Base-by-base conservation (phyloP, 2,888 invertebrate species). In the Anthrax anthrax region DNA sequence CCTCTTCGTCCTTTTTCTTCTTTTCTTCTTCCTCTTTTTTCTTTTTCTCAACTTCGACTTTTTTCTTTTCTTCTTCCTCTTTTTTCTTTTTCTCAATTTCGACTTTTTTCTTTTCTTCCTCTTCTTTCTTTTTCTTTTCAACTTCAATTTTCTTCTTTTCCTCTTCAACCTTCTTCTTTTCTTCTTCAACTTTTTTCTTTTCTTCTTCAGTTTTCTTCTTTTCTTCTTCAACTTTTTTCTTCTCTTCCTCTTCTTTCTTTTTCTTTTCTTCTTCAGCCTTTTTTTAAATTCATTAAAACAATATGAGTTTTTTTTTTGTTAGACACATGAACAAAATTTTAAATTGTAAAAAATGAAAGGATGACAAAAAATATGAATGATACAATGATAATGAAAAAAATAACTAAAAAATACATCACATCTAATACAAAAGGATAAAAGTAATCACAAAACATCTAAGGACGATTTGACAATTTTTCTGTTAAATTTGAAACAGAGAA, bases 81-180 rank as follows among this genome's bases (percentile, higher is more conserved):
- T 60, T 56, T 18, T 52, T 46, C 38, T 59, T 54, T 47, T 52
- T 48, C 29, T 55, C 51, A 44, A 46, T 40, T 42, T 55, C 54
- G 17, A 51, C 47, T 43, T 56, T 54, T 42, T 56, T 55, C 38
- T 56, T 54, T 46, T 53, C 54, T 51, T 54, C 37, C 54, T 51
- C 50, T 49, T 58, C 39, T 18, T 41, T 44, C 44, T 48, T 46
- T 48, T 51, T 51, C 32, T 47, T 44, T 36, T 47, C 48, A 42
- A 39, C 39, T 4, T 29, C 19, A 10, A 49, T 50, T 38, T 51
- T 46, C 36, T 43, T 41, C 13, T 44, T 48, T 49, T 68, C 70
- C 53, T 72, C 72, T 17, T 70, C 60, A 60, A 70, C 69, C 55
- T 75, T 74, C 17, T 74, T 65, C 53, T 71, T 68, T 47, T 70